Conservation (phyloP, 1,140 invertebrate genomes). For the Drosophila nikananu region DNA sequence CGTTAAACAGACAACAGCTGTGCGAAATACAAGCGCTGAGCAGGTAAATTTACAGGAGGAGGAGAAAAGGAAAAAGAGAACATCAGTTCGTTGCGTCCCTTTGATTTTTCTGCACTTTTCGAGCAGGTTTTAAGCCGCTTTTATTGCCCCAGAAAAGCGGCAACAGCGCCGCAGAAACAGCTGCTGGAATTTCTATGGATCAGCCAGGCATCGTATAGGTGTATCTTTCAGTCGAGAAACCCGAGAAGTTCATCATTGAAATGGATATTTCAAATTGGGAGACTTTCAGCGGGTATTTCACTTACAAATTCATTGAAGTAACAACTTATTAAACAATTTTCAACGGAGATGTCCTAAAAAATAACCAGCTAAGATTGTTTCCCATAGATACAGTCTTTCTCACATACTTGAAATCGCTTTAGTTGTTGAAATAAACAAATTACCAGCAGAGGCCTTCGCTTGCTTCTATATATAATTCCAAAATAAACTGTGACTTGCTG, state of each 20-base stretch:
- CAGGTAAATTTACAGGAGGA: constrained; percentile 1
- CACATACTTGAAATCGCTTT: background rate
- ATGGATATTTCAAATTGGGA: constrained; percentile 30
- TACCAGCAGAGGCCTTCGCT: background rate
- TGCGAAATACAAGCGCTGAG: constrained; percentile 33
- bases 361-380: too few species aligned
- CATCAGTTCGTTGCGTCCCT: constrained; percentile 17
- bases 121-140: constrained; percentile 21
- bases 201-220: background rate
- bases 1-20: constrained; percentile 69
- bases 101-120: constrained; percentile 36
- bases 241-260: constrained; percentile 13
- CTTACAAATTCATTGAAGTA: background rate
- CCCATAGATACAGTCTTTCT: background rate
- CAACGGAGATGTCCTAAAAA: too few species aligned
- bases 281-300: background rate
- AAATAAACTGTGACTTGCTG: background rate
- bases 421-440: background rate
- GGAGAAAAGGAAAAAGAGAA: background rate
- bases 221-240: constrained; percentile 14
- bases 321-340: background rate
- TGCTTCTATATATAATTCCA: background rate
- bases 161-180: constrained; percentile 40
- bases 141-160: constrained; percentile 36
- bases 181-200: constrained; percentile 25